These are phyloP conservation scores for Chionis minor DNA, from an alignment of 2,113 vertebrate species.

Conservation along the genomic window DNA sequence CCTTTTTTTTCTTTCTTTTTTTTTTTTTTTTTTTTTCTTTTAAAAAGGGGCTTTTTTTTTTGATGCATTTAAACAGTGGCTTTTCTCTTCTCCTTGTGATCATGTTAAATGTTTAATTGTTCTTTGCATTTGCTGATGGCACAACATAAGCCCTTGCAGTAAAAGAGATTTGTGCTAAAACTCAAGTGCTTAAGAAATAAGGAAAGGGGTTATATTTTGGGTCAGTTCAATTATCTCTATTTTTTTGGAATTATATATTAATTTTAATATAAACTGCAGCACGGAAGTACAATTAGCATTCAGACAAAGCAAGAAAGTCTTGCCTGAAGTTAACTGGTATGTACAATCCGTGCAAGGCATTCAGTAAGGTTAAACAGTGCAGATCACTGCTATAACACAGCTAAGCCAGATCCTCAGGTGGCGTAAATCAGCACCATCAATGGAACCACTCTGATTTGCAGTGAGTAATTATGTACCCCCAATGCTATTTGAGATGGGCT, in stretches of 20 bases:
- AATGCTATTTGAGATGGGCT: neutral
- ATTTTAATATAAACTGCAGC: conserved; percentile 35
- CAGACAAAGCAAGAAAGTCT: conserved; percentile 30
- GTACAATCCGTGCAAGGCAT: conserved; percentile 14
- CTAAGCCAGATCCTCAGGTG: neutral
- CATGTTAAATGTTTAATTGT: conserved; percentile 69
- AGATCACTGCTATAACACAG: neutral
- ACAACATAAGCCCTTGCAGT: conserved; percentile 56
- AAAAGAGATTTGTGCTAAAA: conserved; percentile 66
- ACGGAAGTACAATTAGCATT: conserved; percentile 48
- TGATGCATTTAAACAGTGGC: neutral
- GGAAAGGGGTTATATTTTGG: conserved; percentile 56
- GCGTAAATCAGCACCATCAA: neutral
- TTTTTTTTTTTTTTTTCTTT: neutral
- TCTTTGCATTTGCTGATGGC: conserved; percentile 61
- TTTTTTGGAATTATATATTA: conserved; percentile 40
- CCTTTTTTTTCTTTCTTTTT: neutral
- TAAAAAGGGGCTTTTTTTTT: no score
- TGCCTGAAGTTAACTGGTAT: conserved; percentile 46
- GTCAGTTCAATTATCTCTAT: conserved; percentile 55
- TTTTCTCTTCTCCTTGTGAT: conserved; percentile 41
- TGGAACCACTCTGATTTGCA: neutral
- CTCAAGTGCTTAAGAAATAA: conserved; percentile 57
- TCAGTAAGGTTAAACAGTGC: neutral
- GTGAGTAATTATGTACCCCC: neutral